These are phyloP conservation scores for Gasteruption jaculator DNA, from an alignment of 2,888 invertebrate species.

Conservation along the genomic window DNA sequence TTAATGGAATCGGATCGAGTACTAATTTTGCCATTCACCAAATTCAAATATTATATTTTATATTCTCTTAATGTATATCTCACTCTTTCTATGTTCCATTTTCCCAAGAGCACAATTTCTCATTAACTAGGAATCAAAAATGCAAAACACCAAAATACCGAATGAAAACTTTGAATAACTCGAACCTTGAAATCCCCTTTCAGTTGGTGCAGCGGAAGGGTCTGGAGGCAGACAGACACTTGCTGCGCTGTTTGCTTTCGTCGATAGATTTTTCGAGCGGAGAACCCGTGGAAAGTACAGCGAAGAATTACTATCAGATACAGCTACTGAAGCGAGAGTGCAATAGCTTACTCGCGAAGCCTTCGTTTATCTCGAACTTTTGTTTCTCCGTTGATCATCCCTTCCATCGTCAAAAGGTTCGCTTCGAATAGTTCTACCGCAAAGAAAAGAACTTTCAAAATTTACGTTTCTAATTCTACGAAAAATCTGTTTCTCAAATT, in stretches of 20 bases:
- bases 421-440: too few species aligned
- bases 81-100: too few species aligned
- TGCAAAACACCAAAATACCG: too few species aligned
- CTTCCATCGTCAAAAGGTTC: slow-evolving; percentile 71
- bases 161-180: too few species aligned
- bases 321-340: slow-evolving; percentile 77
- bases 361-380: slow-evolving; percentile 81
- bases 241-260: slow-evolving; percentile 90
- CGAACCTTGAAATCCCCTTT: too few species aligned
- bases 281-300: slow-evolving; percentile 57
- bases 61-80: too few species aligned
- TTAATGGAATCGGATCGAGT: too few species aligned
- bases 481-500: slow-evolving; percentile 8
- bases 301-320: slow-evolving; percentile 59
- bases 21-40: too few species aligned
- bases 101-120: too few species aligned
- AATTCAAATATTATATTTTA: too few species aligned
- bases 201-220: slow-evolving; percentile 89
- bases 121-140: too few species aligned
- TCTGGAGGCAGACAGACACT: slow-evolving; percentile 95
- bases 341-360: slow-evolving; percentile 74
- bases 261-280: slow-evolving; percentile 75
- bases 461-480: slow-evolving; percentile 2
- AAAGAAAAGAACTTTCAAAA: background rate
- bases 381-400: slow-evolving; percentile 86